Evolutionary conservation across 2,888 invertebrate genomes (phyloP), one percentile per base, ranked within the genome.

Genomic region (Callyntrura guangdongensis): DNA sequence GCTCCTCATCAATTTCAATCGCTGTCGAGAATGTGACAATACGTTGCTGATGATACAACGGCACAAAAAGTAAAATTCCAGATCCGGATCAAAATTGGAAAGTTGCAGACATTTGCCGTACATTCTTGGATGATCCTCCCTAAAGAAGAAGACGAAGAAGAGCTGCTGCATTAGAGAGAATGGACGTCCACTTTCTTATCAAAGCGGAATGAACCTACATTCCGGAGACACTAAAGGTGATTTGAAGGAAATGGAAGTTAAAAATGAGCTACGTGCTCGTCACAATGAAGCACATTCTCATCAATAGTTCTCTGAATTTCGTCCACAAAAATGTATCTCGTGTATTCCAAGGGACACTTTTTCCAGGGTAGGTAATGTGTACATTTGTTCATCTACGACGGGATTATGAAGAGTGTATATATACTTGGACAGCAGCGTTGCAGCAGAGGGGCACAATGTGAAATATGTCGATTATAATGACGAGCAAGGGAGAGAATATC

Each of bases 201-300:
- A 67, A n/a, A 67, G n/a, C 14, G 27, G 27, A 67, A 67, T 67
- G n/a, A 12, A 64, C 20, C 8, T 64, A 5, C 64, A 64, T 25
- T 3, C 67, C 4, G 61, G 5, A 61, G 22, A 64, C 6, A 12
- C 67, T 67, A 25, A 27, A 67, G 72, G 45, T 45, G 72, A 45
- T 17, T 45, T 0, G 72, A 45, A 47, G 14, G 22, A 69, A 36
- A 36, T 69, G 22, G 67, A 64, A 64, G 45, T 36, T 72, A 45
- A 45, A 72, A 72, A 27, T 72, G 72, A 17, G 72, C 72, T 45
- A 11, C 17, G 45, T 45, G 72, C 17, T 45, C 72, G 45, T 45
- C 72, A 72, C 45, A 45, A 72, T 72, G 45, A 6, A 64, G 64
- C 22, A 64, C 25, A 72, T 72, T 45, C 45, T 72, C 72, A 72